phyloP scores from a whole-genome alignment of 2,113 vertebrate genomes.

The Halichoeres trimaculatus region DNA sequence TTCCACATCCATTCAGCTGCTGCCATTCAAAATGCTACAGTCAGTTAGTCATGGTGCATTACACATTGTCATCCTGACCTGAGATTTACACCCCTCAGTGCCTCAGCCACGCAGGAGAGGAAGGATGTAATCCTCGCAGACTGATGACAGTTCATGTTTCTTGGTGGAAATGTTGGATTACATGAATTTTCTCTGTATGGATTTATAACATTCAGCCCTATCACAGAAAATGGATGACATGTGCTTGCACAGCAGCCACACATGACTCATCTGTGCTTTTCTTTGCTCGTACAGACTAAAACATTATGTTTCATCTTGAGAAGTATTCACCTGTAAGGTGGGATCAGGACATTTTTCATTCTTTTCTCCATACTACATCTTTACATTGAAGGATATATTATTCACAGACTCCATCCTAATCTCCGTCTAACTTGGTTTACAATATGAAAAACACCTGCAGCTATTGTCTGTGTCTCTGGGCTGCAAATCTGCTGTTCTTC shows the following conservation, averaged over 20 bases:
- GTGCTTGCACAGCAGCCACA: background rate
- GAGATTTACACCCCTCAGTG: conserved; percentile 54
- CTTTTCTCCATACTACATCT: background rate
- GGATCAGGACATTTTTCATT: background rate
- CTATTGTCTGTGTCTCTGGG: no score
- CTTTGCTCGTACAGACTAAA: background rate
- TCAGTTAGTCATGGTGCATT: conserved; percentile 68
- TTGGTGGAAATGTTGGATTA: conserved; percentile 37
- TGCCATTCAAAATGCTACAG: conserved; percentile 53
- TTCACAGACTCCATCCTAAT: background rate
- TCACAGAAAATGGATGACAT: background rate
- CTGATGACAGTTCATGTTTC: conserved; percentile 45
- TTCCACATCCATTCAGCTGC: conserved; percentile 50
- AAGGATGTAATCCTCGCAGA: conserved; percentile 53
- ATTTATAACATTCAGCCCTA: conserved; percentile 4
- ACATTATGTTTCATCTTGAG: background rate
- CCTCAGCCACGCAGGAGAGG: conserved; percentile 4
- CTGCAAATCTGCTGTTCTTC: no score
- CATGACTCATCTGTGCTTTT: conserved; percentile 5
- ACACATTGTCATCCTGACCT: conserved; percentile 69
- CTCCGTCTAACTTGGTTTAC: no score
- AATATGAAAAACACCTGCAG: no score
- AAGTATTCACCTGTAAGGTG: background rate
- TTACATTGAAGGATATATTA: background rate
- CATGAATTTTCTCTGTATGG: conserved; percentile 14